phyloP scores from a whole-genome alignment of 2,797 vertebrate species.

The Taenioides sp. region DNA sequence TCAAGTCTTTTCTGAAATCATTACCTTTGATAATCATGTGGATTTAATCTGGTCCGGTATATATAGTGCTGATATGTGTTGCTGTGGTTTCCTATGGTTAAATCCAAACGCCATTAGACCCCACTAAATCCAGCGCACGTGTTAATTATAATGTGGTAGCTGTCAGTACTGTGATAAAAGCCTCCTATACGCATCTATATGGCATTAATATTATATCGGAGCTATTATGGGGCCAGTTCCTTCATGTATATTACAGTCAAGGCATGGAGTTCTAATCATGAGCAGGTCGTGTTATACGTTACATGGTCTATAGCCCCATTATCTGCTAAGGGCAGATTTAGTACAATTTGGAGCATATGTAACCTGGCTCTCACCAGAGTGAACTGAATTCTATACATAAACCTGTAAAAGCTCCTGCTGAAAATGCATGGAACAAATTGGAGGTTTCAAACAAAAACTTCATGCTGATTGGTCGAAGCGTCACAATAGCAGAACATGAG shows the following conservation, averaged over 20 bases:
- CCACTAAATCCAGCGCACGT: constrained; percentile 5
- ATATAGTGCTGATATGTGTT: not conserved
- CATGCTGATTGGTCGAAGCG: too few relatives aligned
- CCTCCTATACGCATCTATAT: constrained; percentile 25
- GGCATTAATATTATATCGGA: constrained; percentile 36
- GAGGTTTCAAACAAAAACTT: too few relatives aligned
- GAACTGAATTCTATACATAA: too few relatives aligned
- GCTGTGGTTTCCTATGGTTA: constrained; percentile 12
- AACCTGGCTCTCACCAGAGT: not conserved
- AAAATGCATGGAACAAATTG: too few relatives aligned
- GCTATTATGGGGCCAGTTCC: constrained; percentile 12
- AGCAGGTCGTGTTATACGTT: not conserved
- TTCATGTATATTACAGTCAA: constrained; percentile 43
- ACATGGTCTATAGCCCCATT: too few relatives aligned
- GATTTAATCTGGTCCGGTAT: constrained; percentile 10
- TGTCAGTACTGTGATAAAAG: constrained; percentile 22
- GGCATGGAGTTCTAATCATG: constrained; percentile 8
- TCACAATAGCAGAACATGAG: too few relatives aligned
- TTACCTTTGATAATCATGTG: constrained; percentile 8
- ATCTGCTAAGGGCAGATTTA: too few relatives aligned
- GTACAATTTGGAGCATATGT: not conserved
- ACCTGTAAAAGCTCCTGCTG: too few relatives aligned
- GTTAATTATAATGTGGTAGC: constrained; percentile 41
- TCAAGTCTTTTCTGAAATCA: constrained; percentile 13
- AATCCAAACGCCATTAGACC: constrained; percentile 22